phyloP scores from a whole-genome alignment of 2,113 vertebrate species.

The Galeopterus variegatus region DNA sequence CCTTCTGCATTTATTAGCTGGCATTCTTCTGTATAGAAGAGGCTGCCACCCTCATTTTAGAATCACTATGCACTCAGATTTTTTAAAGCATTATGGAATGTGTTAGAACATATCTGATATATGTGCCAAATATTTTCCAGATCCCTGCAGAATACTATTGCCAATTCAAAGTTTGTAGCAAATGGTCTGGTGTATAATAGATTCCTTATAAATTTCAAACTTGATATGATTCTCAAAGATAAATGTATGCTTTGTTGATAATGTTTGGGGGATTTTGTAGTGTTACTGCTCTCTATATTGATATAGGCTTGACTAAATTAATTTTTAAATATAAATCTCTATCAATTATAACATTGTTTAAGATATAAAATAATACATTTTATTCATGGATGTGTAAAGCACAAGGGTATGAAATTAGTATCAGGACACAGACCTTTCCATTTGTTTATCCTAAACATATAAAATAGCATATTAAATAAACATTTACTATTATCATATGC shows the following conservation, averaged over 20 bases:
- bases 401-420: neutral
- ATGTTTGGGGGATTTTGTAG: neutral
- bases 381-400: neutral
- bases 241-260: neutral
- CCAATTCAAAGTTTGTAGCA: neutral
- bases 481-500: neutral
- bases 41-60: neutral
- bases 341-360: neutral
- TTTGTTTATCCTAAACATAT: neutral
- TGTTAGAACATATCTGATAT: neutral
- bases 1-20: neutral
- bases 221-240: neutral
- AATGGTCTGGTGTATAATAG: neutral
- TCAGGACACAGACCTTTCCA: neutral
- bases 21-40: neutral
- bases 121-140: neutral
- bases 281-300: neutral
- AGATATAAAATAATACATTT: neutral
- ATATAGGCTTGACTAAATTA: neutral
- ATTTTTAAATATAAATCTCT: neutral
- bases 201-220: neutral
- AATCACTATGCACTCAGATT: neutral
- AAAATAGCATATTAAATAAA: neutral
- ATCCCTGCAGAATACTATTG: neutral
- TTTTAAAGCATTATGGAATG: neutral